Percentiles rank a stretch among this genome's conserved stretches.
Conservation (phyloP, 2,113 vertebrate genomes). For the Engraulis encrasicolus region DNA sequence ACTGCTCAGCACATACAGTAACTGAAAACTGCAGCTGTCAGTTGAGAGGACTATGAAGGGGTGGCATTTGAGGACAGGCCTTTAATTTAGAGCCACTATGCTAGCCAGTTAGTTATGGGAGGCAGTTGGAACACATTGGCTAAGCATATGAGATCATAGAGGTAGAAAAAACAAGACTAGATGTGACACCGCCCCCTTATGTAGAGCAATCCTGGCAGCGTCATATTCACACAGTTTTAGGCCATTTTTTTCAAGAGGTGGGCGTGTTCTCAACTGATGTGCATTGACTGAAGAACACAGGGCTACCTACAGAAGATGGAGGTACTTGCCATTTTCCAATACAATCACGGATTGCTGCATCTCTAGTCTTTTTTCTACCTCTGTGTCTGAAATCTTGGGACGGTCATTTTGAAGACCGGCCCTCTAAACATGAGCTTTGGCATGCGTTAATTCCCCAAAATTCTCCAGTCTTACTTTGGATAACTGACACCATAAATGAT, state of each 20-base stretch:
- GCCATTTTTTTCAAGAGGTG: no score
- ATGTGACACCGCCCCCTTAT: no score
- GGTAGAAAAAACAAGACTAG: no score
- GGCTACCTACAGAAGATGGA: no score
- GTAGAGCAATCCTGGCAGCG: no score
- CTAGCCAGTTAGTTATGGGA: neutral
- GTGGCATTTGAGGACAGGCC: neutral
- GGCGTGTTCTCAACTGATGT: no score
- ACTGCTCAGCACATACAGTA: slow-evolving; percentile 6
- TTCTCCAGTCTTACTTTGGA: neutral
- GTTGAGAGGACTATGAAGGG: neutral
- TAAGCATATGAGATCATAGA: no score
- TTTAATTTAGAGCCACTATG: neutral
- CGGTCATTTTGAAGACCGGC: neutral
- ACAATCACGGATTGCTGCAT: no score
- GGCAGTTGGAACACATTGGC: neutral
- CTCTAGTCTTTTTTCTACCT: no score
- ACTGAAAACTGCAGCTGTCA: neutral
- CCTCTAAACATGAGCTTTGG: neutral
- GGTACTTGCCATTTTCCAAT: no score
- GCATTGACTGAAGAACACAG: no score
- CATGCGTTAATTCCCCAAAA: slow-evolving; percentile 4
- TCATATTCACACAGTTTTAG: no score
- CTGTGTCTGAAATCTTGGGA: neutral
- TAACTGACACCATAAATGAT: slow-evolving; percentile 13